phyloP scores from a whole-genome alignment of 2,888 invertebrate genomes.

The Sthenelais limicola region DNA sequence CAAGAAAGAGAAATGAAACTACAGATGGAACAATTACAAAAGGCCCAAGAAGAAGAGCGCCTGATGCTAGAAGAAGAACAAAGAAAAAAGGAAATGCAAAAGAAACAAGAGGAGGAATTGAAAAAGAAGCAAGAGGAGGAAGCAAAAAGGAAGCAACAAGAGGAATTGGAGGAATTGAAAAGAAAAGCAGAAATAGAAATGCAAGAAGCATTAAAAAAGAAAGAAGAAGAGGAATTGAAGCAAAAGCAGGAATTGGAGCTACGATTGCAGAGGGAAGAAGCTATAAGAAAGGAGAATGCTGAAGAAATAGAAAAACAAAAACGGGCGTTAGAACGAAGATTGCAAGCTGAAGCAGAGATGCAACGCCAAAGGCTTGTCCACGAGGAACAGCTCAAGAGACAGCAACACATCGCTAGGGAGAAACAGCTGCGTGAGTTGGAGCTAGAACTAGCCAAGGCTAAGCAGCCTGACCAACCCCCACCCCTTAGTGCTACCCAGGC shows the following conservation, averaged over 20 bases:
- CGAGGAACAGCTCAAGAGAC: constrained; percentile 3
- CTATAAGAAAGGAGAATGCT: too few relatives aligned
- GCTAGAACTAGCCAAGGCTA: not conserved
- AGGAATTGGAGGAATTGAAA: not conserved
- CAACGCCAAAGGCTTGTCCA: not conserved
- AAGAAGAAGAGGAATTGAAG: not conserved
- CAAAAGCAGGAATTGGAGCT: too few relatives aligned
- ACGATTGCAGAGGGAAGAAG: too few relatives aligned
- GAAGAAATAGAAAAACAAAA: not conserved
- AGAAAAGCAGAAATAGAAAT: not conserved
- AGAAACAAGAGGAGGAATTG: not conserved
- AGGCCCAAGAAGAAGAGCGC: not conserved
- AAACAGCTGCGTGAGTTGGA: not conserved
- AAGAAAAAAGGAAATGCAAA: not conserved
- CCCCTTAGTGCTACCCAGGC: not conserved
- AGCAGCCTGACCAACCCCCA: constrained; percentile 1
- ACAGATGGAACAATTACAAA: not conserved
- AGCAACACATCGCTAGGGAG: not conserved
- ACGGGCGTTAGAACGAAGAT: not conserved
- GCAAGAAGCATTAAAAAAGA: not conserved
- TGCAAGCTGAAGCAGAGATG: constrained; percentile 13
- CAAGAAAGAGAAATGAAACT: not conserved
- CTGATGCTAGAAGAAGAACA: not conserved
- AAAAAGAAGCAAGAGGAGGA: constrained; percentile 4
- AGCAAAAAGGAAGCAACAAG: not conserved